Conservation (phyloP, 2,888 invertebrate genomes). For the Acronicta psi region DNA sequence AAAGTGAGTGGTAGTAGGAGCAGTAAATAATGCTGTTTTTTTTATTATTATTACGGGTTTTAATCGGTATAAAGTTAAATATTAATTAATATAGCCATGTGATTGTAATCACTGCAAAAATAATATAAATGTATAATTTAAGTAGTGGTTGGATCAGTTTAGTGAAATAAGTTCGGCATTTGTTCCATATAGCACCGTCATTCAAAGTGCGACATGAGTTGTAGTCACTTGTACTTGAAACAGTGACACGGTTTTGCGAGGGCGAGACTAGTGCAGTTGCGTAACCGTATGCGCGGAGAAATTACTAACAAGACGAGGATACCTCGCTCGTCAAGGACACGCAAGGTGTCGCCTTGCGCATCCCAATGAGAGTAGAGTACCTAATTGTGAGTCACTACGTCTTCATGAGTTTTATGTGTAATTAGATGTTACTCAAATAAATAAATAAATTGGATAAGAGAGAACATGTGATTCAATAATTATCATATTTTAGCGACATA, state of each 20-base stretch:
- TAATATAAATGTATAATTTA: too few species aligned
- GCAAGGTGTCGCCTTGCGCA: conserved; percentile 65
- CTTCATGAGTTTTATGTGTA: conserved; percentile 4
- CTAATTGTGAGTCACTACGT: conserved; percentile 3
- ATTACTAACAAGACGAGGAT: conserved; percentile 82
- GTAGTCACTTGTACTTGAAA: conserved; percentile 89
- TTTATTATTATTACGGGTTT: too few species aligned
- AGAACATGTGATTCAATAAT: too few species aligned
- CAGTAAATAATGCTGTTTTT: too few species aligned
- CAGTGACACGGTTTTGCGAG: conserved; percentile 83
- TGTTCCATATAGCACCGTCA: conserved; percentile 20
- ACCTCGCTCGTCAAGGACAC: conserved; percentile 78
- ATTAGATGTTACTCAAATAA: conserved; percentile 2
- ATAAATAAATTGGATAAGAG: neutral
- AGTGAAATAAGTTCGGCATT: neutral
- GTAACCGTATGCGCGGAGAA: conserved; percentile 79
- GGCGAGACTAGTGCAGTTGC: conserved; percentile 79
- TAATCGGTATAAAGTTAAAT: too few species aligned
- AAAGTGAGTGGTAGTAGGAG: too few species aligned
- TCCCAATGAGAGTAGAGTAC: conserved; percentile 65
- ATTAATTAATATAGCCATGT: too few species aligned
- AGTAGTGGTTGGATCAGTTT: too few species aligned
- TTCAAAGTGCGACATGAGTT: conserved; percentile 61
- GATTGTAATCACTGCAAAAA: too few species aligned
- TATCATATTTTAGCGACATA: neutral